Conservation (phyloP, 2,113 vertebrate genomes). For the Alaudala cheleensis region DNA sequence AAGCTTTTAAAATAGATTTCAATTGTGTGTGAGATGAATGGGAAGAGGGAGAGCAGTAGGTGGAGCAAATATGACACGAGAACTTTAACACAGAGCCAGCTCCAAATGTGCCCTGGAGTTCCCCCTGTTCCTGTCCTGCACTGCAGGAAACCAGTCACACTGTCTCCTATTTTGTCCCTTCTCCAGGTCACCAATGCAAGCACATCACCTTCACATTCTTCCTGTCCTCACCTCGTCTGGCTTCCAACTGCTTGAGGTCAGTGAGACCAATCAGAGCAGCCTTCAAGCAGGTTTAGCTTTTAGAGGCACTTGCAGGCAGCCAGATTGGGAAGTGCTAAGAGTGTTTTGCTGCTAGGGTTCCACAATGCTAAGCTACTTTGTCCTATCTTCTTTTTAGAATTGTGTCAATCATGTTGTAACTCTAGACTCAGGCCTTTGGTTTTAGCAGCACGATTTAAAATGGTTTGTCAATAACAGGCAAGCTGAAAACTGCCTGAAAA, state of each 20-base stretch:
- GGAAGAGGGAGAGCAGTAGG: background rate
- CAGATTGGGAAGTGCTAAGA: background rate
- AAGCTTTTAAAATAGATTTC: background rate
- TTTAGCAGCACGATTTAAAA: background rate
- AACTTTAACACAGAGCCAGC: background rate
- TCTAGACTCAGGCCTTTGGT: background rate
- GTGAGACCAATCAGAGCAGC: background rate
- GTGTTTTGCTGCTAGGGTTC: background rate
- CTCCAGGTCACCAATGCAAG: background rate
- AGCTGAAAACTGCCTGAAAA: background rate
- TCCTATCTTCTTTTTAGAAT: background rate
- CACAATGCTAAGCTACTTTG: background rate
- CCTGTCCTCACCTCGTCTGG: background rate
- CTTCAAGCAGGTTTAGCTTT: background rate
- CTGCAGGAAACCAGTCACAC: background rate
- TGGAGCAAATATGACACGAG: background rate
- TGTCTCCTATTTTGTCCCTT: background rate
- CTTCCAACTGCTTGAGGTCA: background rate
- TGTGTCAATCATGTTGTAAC: background rate
- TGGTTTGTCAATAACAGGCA: background rate
- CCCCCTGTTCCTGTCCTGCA: background rate
- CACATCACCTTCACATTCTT: background rate
- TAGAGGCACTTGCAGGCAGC: background rate
- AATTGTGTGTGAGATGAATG: background rate
- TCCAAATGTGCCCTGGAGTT: background rate